phyloP scores from a whole-genome alignment of 35 echinoderm and acorn worm genomes.

The Chiridota heheva region DNA sequence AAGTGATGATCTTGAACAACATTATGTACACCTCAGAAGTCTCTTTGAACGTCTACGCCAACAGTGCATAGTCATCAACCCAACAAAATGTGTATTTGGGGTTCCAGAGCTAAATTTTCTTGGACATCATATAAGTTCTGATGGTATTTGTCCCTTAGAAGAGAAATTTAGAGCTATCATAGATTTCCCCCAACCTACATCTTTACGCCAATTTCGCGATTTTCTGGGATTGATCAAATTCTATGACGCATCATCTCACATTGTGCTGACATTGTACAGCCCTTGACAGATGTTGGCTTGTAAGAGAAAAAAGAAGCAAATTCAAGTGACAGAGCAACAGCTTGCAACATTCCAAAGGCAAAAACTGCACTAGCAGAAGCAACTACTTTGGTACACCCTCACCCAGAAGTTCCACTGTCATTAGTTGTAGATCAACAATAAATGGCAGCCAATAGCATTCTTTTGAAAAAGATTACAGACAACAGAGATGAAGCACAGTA shows the following conservation, averaged over 20 bases:
- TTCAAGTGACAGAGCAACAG: no score
- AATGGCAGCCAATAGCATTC: no score
- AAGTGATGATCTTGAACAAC: slow-evolving; percentile 10
- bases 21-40: slow-evolving; percentile 9
- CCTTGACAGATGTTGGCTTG: no score
- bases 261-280: no score
- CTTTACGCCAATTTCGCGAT: not conserved
- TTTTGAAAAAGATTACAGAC: slow-evolving; percentile 18
- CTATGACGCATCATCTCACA: no score
- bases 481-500: slow-evolving; percentile 22
- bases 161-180: slow-evolving; percentile 43
- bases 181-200: slow-evolving; percentile 30
- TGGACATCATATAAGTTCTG: slow-evolving; percentile 16
- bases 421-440: no score
- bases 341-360: no score
- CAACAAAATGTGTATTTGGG: slow-evolving; percentile 50
- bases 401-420: no score
- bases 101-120: slow-evolving; percentile 10
- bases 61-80: slow-evolving; percentile 51
- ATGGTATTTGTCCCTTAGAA: slow-evolving; percentile 38
- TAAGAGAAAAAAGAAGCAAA: no score
- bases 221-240: slow-evolving; percentile 58
- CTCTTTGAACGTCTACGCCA: slow-evolving; percentile 36
- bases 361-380: slow-evolving; percentile 29
- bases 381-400: slow-evolving; percentile 26